Evolutionary conservation across 2,797 vertebrate species (phyloP), one percentile per base, ranked within the genome.

Genomic region (Botia almorhae): DNA sequence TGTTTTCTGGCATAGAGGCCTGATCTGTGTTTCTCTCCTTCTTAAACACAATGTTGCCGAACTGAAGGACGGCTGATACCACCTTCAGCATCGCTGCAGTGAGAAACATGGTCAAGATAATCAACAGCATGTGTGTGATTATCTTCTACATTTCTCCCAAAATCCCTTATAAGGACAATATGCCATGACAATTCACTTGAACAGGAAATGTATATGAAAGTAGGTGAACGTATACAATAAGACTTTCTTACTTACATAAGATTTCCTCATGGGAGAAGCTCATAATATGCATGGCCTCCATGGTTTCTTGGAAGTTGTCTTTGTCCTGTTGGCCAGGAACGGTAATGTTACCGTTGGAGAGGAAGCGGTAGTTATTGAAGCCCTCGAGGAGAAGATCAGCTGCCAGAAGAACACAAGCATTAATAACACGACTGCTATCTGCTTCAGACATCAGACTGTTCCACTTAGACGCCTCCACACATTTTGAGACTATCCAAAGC

Each of bases 241-340:
- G 4, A 4, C 1, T n/a, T 4, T 50, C 4, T 48, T 61, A 2
- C 94, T 84, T 92, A 99, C 98, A 94, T 74, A 99, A 81, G 82
- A 99, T 96, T 92, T 99, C 98, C 2, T 99, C 98, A 0, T 99
- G 97, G 6, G 93, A 94, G 82, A 99, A 99, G 58, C 97, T 97
- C 98, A 99, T 99, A 83, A 99, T 99, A 82, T 97, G 94, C 98
- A 99, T 99, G 69, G 98, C 97, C 78, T 99, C 98, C 98, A 99
- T 99, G 1, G 98, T 98, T 89, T 99, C 98, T 84, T 98, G 97
- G 76, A 99, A 99, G 89, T 99, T 99, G 85, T 99, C 98, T 85
- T 99, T 99, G 93, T 99, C 98, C 87, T 99, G 98, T 33, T 99
- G 98, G 60, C 98, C 98, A 0, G 98, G 98, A 86, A 99, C 98